Conservation (phyloP, 2,888 invertebrate genomes). For the Lepidochrysops patricia region DNA sequence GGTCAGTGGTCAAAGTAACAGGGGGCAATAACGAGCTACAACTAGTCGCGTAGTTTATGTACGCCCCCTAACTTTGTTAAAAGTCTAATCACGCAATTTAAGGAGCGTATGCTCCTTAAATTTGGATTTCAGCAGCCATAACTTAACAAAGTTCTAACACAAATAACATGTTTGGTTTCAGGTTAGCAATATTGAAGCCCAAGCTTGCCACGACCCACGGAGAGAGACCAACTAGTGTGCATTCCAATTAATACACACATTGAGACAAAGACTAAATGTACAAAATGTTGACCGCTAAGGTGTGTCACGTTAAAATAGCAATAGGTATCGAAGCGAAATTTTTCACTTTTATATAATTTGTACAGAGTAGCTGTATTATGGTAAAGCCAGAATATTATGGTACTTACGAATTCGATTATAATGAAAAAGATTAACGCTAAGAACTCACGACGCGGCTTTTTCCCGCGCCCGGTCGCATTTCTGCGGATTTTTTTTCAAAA, state of each 20-base stretch:
- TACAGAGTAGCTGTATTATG: not conserved
- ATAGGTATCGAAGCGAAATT: not conserved
- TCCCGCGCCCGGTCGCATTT: too few species aligned
- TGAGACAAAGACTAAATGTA: conserved; percentile 1
- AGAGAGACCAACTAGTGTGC: not conserved
- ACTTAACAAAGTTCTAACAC: not conserved
- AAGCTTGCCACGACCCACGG: conserved; percentile 8
- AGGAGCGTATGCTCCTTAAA: not conserved
- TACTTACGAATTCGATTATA: too few species aligned
- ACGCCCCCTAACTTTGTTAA: too few species aligned
- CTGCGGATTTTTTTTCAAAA: too few species aligned
- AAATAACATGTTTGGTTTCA: not conserved
- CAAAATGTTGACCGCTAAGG: not conserved
- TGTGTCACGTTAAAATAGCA: not conserved
- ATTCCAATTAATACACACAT: not conserved
- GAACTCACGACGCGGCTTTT: too few species aligned
- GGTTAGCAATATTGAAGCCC: not conserved
- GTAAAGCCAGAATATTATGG: not conserved
- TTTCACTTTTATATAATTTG: not conserved
- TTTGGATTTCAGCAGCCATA: too few species aligned
- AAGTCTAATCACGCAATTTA: too few species aligned
- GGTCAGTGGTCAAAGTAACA: too few species aligned
- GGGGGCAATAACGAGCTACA: too few species aligned
- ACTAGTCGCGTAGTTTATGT: too few species aligned
- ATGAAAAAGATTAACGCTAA: too few species aligned